A percentile compares a stretch with the other conserved stretches of the same genome.
Conservation (phyloP, 2,113 vertebrate genomes). For the Ramphastos sulfuratus region DNA sequence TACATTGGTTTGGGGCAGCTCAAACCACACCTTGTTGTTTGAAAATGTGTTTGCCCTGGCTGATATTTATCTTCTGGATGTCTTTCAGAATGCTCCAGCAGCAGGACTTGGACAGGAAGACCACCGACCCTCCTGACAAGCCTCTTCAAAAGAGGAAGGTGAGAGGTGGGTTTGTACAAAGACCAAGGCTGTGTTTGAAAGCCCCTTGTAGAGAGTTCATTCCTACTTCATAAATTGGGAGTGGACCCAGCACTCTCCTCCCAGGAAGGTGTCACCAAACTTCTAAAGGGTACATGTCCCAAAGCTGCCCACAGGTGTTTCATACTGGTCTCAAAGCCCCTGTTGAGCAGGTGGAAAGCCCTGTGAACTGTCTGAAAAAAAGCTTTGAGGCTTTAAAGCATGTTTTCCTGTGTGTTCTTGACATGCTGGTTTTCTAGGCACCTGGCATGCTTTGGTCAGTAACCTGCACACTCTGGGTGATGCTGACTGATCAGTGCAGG, state of each 20-base stretch:
- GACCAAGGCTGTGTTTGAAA: neutral
- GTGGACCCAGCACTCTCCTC: neutral
- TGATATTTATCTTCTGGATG: slow-evolving; percentile 45
- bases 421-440: neutral
- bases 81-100: slow-evolving; percentile 76
- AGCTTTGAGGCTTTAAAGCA: neutral
- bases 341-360: neutral
- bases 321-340: neutral
- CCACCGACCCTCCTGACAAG: slow-evolving; percentile 32
- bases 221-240: neutral
- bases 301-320: neutral
- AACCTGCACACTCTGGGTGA: too few relatives aligned
- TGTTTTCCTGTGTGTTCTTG: neutral
- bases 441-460: too few relatives aligned
- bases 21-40: neutral
- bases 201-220: neutral
- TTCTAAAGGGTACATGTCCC: neutral
- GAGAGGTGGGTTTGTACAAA: neutral
- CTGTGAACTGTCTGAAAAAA: too few relatives aligned
- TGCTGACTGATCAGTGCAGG: too few relatives aligned
- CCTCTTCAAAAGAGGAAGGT: slow-evolving; percentile 81
- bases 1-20: neutral
- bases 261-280: neutral
- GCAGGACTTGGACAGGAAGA: slow-evolving; percentile 64
- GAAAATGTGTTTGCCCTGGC: neutral